phyloP scores from a whole-genome alignment of 2,797 vertebrate genomes.

The Leptodactylus fallax region DNA sequence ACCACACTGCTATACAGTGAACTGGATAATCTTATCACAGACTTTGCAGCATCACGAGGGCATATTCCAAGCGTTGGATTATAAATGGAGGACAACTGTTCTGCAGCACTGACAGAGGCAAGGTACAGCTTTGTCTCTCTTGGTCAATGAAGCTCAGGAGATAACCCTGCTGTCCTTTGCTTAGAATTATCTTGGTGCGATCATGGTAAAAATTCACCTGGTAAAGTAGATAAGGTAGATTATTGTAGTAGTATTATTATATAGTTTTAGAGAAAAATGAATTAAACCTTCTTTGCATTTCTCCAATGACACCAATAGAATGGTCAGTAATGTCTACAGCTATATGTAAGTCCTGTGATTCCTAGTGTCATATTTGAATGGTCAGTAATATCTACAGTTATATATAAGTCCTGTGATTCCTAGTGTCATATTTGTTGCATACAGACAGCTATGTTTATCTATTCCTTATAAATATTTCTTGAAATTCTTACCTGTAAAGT shows the following conservation, averaged over 20 bases:
- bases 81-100: constrained; percentile 90
- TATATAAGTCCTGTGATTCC: too few relatives aligned
- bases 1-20: neutral
- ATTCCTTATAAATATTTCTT: too few relatives aligned
- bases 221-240: constrained; percentile 20
- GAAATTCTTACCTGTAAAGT: constrained; percentile 86
- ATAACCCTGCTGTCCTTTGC: constrained; percentile 86
- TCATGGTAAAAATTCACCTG: constrained; percentile 98
- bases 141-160: constrained; percentile 93
- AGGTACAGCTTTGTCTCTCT: constrained; percentile 89
- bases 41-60: constrained; percentile 89
- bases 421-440: too few relatives aligned
- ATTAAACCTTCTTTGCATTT: neutral
- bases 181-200: constrained; percentile 96
- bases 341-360: too few relatives aligned
- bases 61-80: constrained; percentile 84
- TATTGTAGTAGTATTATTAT: neutral
- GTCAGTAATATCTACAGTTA: too few relatives aligned
- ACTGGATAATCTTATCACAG: constrained; percentile 74
- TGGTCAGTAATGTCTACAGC: too few relatives aligned
- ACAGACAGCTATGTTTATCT: too few relatives aligned
- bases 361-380: too few relatives aligned
- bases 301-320: too few relatives aligned
- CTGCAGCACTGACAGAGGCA: constrained; percentile 87
- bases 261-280: neutral